Percentiles rank a stretch among this genome's conserved stretches.
These are phyloP conservation scores for Elegia similella DNA, from an alignment of 2,888 invertebrate genomes.

Conservation along the genomic window DNA sequence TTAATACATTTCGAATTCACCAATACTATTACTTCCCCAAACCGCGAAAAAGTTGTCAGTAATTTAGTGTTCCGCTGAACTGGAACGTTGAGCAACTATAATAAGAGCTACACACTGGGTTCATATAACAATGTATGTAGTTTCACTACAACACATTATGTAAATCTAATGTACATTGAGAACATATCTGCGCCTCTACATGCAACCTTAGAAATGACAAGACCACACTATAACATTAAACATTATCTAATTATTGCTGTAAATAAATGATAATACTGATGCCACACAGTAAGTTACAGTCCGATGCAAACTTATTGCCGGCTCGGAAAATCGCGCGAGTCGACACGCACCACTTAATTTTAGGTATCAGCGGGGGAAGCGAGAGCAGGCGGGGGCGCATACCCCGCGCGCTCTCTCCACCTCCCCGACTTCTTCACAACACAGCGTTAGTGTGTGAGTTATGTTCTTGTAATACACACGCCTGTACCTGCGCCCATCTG, in stretches of 20 bases:
- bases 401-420: no score
- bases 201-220: conserved; percentile 21
- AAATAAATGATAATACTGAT: no score
- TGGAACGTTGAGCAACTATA: conserved; percentile 36
- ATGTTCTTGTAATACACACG: no score
- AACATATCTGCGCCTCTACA: conserved; percentile 1
- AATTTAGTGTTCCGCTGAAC: conserved; percentile 5
- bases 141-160: conserved; percentile 24
- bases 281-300: no score
- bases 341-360: no score
- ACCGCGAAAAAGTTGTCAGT: conserved; percentile 14
- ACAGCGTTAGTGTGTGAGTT: no score
- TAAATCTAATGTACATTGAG: conserved; percentile 21
- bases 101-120: conserved; percentile 40
- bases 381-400: no score
- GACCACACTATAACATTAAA: neutral
- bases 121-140: conserved; percentile 20
- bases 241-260: neutral
- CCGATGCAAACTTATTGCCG: no score
- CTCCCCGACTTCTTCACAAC: no score
- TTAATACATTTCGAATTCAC: neutral
- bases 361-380: no score
- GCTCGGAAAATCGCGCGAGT: no score
- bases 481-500: no score
- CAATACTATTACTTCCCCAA: conserved; percentile 10